Base-by-base conservation (phyloP, 2,113 vertebrate genomes). In the Crotalus viridis region DNA sequence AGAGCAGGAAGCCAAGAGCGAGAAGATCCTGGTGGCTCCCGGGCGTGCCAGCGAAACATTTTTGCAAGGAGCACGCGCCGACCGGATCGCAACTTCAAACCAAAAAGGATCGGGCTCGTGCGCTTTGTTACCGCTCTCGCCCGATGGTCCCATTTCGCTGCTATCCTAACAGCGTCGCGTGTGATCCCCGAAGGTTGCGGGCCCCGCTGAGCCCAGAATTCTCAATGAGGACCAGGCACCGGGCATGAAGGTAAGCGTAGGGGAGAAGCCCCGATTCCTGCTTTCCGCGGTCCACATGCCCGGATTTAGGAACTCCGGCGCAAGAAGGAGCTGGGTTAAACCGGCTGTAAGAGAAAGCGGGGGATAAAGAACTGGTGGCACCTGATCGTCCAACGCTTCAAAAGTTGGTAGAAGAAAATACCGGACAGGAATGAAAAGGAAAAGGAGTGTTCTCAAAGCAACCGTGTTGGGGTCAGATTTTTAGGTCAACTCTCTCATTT, bases 201-300 rank as follows among this genome's bases (percentile, higher is more conserved):
- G 43, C 46, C 46, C 48, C 54, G 26, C 24, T 87, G 81, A 19
- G 55, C 0, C 5, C 1, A 5, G 39, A 1, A 0, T 61, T 55
- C 55, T 57, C 7, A 1, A 89, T 89, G 64, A 8, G 28, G 92
- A 48, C 51, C 48, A 28, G 7, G 26, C 12, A 10, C 54, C 21
- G 92, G 92, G 33, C 46, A 91, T 85, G 88, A 87, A 74, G 89
- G 74, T 93, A 85, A 87, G 92, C 26, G 28, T 22, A 17, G 17
- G 57, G 7, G 89, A 48, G 28, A 17, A 10, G 19, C 48, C 43
- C 88, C 15, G 39, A 10, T 33, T 81, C n/a, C 19, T 12, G 48
- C 19, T 54, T 54, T 22, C 28, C 3, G 3, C 28, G 7, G 4
- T n/a, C 89, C 51, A 21, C 55, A 43, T 10, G 43, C 1, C 54